Base-by-base conservation (phyloP, 1,140 invertebrate species). In the Potamilus streckersoni region DNA sequence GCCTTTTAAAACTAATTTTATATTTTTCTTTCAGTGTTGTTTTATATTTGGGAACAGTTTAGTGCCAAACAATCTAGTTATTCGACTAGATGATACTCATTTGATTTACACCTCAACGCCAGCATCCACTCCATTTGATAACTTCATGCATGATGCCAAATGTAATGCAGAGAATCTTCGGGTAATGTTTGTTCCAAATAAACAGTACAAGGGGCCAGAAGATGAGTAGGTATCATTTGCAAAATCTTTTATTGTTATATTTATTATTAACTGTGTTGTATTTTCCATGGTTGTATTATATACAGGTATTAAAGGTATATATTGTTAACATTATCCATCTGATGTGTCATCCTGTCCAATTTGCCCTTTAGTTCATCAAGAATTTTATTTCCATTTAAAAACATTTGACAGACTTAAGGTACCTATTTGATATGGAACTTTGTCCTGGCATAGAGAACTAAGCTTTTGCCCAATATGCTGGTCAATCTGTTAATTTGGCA, bases 11-110 rank as follows among this genome's bases (percentile, higher is more conserved):
- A 49, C 38, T 8, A 49, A 49, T 59, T 67, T 60, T 59, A 64
- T 49, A 59, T 13, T 49, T 61, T 60, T 88, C 80, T 87, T 91
- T 59, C 82, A 95, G 92, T 96, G 96, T 69, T 93, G 97, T 77
- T 91, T 98, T 76, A 96, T 99, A 19, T 98, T 99, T 91, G 98
- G 98, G n/a, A 99, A 99, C 91, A 93, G 95, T 61, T 90, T 98
- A 71, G 93, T 98, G 12, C 97, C 98, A 0, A 97, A 96, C 19
- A 98, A 96, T 4, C 91, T 99, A 55, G 96, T 96, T 13, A 93
- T 98, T 81, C 96, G 94, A 74, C 94, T 98, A 66, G 98, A 99
- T 90, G 97, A 99, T 89, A 95, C 95, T 55, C 96, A 98, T 87
- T 94, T 98, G 88, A 94, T 96, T 19, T 98, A 98, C 88, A 97